A percentile compares a stretch with the other conserved stretches of the same genome.
Evolutionary conservation across 2,888 invertebrate species (phyloP).

Genomic region (Euplexia lucipara): DNA sequence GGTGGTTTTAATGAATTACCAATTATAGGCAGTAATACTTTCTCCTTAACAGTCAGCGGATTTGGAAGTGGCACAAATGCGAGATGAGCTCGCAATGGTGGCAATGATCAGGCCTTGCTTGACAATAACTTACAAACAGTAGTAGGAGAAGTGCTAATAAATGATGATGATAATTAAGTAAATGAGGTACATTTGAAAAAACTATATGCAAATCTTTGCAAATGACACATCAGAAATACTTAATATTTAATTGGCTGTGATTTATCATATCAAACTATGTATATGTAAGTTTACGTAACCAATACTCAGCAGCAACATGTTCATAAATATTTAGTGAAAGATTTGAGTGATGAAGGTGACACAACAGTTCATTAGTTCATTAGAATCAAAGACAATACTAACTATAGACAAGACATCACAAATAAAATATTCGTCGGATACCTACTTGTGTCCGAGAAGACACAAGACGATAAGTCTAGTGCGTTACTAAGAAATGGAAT

Average conservation of each 20-base stretch:
- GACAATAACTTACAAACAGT: neutral
- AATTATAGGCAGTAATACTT: conserved; percentile 19
- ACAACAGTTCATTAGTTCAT: neutral
- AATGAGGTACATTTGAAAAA: conserved; percentile 34
- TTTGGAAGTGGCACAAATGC: conserved; percentile 30
- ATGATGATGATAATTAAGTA: conserved; percentile 28
- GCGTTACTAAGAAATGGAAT: too few relatives aligned
- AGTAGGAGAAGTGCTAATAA: neutral
- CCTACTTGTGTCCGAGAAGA: too few relatives aligned
- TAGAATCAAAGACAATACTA: too few relatives aligned
- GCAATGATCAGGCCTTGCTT: neutral
- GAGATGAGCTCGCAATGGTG: neutral
- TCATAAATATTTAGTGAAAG: conserved; percentile 5
- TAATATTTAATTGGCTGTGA: conserved; percentile 8
- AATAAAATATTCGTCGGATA: too few relatives aligned
- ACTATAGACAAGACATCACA: too few relatives aligned
- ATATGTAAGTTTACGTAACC: conserved; percentile 26
- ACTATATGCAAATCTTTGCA: conserved; percentile 48
- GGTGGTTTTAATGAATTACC: conserved; percentile 32
- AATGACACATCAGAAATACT: conserved; percentile 18
- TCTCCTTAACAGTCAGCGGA: conserved; percentile 6
- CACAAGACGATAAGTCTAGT: too few relatives aligned
- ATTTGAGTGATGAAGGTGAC: neutral
- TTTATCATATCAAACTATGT: conserved; percentile 27
- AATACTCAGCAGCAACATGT: conserved; percentile 19